Evolutionary conservation across 2,797 vertebrate species (phyloP), one percentile per base, ranked within the genome.

Genomic region (Podarcis siculus): DNA sequence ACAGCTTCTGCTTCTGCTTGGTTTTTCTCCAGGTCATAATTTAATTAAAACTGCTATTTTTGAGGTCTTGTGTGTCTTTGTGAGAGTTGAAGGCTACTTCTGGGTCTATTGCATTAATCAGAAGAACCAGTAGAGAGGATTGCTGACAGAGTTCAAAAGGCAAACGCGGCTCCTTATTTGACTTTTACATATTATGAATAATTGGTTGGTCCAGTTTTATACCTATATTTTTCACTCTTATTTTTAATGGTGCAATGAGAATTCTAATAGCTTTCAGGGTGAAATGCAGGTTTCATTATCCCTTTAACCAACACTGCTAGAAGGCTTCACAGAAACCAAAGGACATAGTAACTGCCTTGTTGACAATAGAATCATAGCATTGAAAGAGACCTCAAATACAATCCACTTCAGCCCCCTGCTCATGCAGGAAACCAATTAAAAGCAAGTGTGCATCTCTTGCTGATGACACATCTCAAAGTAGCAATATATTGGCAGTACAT

Each of bases 111-210:
- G 73, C 19, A 37, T 81, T 85, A 71, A 69, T 19, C 1, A 1
- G 0, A 1, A n/a, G 79, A 39, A 89, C 78, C 32, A 73, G 3
- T 25, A 83, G 30, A 2, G 1, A 82, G 25, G 1, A 2, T n/a
- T 71, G 2, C 8, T 87, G 7, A 92, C 58, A 13, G 79, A 75
- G 42, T 88, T 32, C 45, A 49, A 39, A 92, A 82, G 71, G 5
- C 15, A 88, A 55, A 87, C 85, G 19, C 66, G 82, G 39, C 89
- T 88, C 77, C 81, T 0, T 4, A 17, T 66, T 84, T 73, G 8
- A 85, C 45, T 15, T 4, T 25, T 64, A 21, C 58, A 61, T 61
- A 61, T 61, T 21, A 61, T 5, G 19, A 2, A 32, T 58, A 72
- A 87, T 19, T 8, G 61, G 67, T 5, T 21, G 10, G 72, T 25